A percentile compares a stretch with the other conserved stretches of the same genome.
Conservation (phyloP, 2,797 vertebrate species). For the Diceros bicornis region DNA sequence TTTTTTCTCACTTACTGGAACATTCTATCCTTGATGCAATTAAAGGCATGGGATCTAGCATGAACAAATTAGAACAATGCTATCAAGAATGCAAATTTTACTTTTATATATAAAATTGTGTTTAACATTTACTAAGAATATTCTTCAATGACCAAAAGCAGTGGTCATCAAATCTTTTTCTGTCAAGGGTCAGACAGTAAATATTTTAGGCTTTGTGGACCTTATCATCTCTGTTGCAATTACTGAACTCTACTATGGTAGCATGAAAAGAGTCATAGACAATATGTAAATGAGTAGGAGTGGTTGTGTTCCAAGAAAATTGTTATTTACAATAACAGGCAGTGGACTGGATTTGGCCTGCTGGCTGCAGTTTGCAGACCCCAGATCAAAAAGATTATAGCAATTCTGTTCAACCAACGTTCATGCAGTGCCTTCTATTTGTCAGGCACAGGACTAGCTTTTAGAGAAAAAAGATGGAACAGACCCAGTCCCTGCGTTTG, state of each 20-base stretch:
- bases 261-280: neutral
- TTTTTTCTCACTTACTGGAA: constrained; percentile 18
- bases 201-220: constrained; percentile 20
- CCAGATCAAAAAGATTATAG: neutral
- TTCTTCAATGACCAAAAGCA: neutral
- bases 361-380: neutral
- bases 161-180: neutral
- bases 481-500: neutral
- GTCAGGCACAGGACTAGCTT: neutral
- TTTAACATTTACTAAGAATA: constrained; percentile 25
- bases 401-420: neutral
- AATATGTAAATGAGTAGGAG: neutral
- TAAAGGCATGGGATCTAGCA: neutral
- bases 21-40: constrained; percentile 42
- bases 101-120: neutral
- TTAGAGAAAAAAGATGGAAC: neutral
- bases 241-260: neutral
- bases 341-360: neutral
- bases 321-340: neutral
- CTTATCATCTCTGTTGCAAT: neutral
- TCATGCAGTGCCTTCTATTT: neutral
- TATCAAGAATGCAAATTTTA: constrained; percentile 19
- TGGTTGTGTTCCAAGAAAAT: neutral
- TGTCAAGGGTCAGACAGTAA: neutral
- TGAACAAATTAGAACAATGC: constrained; percentile 6